Evolutionary conservation across 2,888 invertebrate species (phyloP).

Genomic region (Drymonia ruficornis): DNA sequence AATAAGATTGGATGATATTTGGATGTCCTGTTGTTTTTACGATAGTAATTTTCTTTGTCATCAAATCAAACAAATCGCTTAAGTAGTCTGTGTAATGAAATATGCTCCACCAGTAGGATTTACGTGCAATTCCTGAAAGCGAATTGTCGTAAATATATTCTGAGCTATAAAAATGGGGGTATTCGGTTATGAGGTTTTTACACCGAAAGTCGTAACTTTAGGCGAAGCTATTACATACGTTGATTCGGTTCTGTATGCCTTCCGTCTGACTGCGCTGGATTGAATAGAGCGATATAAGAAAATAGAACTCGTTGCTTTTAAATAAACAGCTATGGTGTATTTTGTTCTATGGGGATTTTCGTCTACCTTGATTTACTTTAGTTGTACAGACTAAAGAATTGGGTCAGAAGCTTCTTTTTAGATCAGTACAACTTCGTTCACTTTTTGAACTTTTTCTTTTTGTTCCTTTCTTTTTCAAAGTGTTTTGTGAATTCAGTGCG

Average conservation of each 20-base stretch:
- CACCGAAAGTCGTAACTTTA: conserved; percentile 60
- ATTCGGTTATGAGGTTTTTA: conserved; percentile 74
- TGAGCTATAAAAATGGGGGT: conserved; percentile 68
- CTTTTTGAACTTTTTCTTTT: too few species aligned
- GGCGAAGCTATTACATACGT: conserved; percentile 32
- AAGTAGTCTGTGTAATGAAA: conserved; percentile 54
- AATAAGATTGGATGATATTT: not conserved
- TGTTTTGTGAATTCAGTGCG: not conserved
- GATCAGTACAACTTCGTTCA: not conserved
- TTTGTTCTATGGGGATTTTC: not conserved
- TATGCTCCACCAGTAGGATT: conserved; percentile 61
- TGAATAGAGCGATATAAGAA: conserved; percentile 4
- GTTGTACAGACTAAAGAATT: not conserved
- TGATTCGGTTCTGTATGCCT: conserved; percentile 21
- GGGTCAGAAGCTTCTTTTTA: not conserved
- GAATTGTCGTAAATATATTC: conserved; percentile 77
- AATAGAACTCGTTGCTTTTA: not conserved
- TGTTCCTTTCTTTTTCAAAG: not conserved
- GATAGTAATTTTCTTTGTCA: not conserved
- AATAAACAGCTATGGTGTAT: not conserved
- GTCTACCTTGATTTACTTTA: not conserved
- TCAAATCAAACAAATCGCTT: conserved; percentile 14
- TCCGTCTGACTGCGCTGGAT: conserved; percentile 6
- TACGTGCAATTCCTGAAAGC: conserved; percentile 72
- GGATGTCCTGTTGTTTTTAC: not conserved